Conservation (phyloP, 2,113 vertebrate genomes). For the Beaufortia kweichowensis region DNA sequence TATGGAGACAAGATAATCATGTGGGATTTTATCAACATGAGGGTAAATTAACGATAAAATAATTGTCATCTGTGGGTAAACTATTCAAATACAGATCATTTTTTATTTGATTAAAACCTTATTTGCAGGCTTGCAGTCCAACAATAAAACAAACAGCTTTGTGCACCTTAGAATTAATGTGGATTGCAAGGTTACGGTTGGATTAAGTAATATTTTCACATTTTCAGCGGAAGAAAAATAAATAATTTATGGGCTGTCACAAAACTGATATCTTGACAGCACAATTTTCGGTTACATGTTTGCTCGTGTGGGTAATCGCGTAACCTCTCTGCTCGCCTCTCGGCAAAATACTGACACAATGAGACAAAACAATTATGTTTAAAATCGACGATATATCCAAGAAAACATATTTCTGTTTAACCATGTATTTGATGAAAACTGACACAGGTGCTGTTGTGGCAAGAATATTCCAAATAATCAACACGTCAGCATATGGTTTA, state of each 20-base stretch:
- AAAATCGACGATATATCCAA: not conserved
- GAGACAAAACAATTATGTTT: constrained; percentile 40
- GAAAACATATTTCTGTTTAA: constrained; percentile 28
- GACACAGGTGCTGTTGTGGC: not conserved
- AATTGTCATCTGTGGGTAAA: not conserved
- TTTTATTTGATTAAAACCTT: not conserved
- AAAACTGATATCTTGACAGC: constrained; percentile 18
- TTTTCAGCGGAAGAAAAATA: constrained; percentile 10
- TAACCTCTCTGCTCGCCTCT: constrained; percentile 22
- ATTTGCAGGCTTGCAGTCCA: not conserved
- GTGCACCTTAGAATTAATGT: constrained; percentile 21
- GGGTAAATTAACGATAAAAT: not conserved
- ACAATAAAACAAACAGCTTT: constrained; percentile 1
- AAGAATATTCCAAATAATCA: not conserved
- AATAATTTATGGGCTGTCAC: constrained; percentile 24
- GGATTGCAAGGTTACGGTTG: not conserved
- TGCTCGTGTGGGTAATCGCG: constrained; percentile 4
- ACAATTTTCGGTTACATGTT: constrained; percentile 27
- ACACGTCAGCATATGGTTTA: not conserved
- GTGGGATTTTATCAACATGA: not conserved
- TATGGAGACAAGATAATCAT: not conserved
- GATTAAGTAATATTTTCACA: constrained; percentile 1
- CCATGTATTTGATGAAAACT: not conserved
- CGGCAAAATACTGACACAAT: constrained; percentile 26
- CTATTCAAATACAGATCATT: not conserved